Conservation (phyloP, 2,797 vertebrate genomes). For the Falco naumanni region DNA sequence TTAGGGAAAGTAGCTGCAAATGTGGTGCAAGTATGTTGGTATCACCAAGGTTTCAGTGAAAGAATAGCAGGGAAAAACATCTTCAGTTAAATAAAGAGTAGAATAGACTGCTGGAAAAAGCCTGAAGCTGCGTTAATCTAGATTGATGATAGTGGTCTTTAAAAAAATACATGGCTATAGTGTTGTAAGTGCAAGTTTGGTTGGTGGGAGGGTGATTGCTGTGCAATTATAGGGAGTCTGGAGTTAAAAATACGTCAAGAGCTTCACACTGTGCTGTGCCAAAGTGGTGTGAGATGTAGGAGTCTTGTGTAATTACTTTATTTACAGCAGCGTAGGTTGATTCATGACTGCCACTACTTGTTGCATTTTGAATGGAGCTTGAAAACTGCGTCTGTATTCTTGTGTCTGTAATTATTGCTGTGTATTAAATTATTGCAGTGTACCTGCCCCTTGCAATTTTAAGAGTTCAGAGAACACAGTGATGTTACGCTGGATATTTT, state of each 20-base stretch:
- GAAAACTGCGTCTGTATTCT: accelerated
- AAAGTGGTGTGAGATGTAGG: neutral
- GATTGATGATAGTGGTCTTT: neutral
- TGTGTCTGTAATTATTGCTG: neutral
- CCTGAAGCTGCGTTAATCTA: neutral
- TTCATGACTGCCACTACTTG: neutral
- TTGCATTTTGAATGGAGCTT: neutral
- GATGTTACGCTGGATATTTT: neutral
- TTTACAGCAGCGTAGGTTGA: neutral
- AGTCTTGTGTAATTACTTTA: neutral
- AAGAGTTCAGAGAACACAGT: neutral
- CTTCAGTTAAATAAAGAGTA: neutral
- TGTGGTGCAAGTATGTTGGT: accelerated
- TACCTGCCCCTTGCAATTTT: neutral
- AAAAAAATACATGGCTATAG: neutral
- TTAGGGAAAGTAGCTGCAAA: neutral
- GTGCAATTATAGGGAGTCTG: neutral
- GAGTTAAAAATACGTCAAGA: neutral
- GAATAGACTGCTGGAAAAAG: neutral
- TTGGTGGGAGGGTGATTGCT: neutral
- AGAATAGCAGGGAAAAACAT: neutral
- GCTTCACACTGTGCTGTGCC: neutral
- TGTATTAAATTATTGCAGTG: neutral
- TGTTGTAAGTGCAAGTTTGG: neutral
- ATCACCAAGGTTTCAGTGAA: neutral